Conservation (phyloP, 2,113 vertebrate species). For the Gambusia affinis region DNA sequence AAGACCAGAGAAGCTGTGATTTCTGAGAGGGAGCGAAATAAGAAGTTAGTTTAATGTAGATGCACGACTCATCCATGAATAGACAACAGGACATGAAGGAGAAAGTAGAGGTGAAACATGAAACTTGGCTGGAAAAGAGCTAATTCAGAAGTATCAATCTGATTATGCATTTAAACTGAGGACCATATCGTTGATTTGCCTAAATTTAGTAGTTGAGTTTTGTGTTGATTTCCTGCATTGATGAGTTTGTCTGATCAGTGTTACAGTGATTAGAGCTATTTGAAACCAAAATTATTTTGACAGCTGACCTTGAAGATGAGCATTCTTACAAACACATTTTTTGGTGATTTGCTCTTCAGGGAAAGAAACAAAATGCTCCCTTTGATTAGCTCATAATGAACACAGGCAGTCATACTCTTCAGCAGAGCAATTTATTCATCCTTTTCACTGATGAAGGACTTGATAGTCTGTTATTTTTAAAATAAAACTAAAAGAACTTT, state of each 20-base stretch:
- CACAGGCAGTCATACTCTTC: neutral
- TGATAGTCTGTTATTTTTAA: neutral
- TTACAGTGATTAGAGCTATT: neutral
- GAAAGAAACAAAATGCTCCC: conserved; percentile 1
- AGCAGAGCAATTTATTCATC: neutral
- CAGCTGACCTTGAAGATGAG: neutral
- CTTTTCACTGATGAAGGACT: neutral
- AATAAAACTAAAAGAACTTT: neutral
- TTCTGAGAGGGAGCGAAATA: no score
- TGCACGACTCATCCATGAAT: no score
- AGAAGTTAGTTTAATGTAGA: no score
- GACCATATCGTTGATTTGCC: neutral
- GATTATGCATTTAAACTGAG: neutral
- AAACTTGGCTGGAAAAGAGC: no score
- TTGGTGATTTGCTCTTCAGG: neutral
- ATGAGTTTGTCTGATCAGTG: neutral
- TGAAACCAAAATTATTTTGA: neutral
- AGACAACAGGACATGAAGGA: no score
- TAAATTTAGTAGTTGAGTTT: neutral
- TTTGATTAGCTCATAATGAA: neutral
- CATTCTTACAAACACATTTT: neutral
- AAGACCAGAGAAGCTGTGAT: no score
- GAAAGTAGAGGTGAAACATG: no score
- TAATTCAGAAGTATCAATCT: neutral
- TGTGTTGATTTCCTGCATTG: conserved; percentile 14